Evolutionary conservation across 35 echinoderm and acorn worm genomes (phyloP).

Genomic region (Nesometra sesokonis): DNA sequence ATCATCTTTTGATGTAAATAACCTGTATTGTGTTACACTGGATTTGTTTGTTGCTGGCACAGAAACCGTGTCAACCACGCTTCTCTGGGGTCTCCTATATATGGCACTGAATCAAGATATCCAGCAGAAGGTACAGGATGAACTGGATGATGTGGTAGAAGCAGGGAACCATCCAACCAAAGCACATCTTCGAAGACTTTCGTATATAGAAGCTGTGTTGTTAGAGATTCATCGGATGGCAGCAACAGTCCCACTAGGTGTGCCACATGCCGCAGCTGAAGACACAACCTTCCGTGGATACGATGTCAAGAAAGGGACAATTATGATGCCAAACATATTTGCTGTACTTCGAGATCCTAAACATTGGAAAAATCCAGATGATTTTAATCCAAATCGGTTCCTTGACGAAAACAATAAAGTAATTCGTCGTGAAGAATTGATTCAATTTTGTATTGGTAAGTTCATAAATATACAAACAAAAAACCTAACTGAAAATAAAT

Average conservation of each 20-base stretch:
- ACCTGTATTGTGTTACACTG: slow-evolving; percentile 7
- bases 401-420: slow-evolving; percentile 35
- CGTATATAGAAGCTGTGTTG: too few relatives aligned
- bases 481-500: too few relatives aligned
- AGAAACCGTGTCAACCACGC: slow-evolving; percentile 33
- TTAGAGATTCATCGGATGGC: too few relatives aligned
- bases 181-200: too few relatives aligned
- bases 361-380: slow-evolving; percentile 38
- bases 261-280: too few relatives aligned
- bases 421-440: slow-evolving; percentile 30
- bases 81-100: slow-evolving; percentile 36
- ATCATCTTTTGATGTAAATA: slow-evolving; percentile 15
- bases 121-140: slow-evolving; percentile 32
- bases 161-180: too few relatives aligned
- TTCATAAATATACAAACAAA: not conserved
- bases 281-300: too few relatives aligned
- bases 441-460: slow-evolving; percentile 63
- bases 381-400: slow-evolving; percentile 48
- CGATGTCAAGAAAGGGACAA: slow-evolving; percentile 21
- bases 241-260: too few relatives aligned
- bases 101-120: slow-evolving; percentile 33
- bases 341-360: slow-evolving; percentile 33
- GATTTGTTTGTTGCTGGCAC: slow-evolving; percentile 47
- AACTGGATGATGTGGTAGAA: too few relatives aligned
- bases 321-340: slow-evolving; percentile 51